These are phyloP conservation scores for Scaptomyza montana DNA, from an alignment of 1,140 invertebrate species.

Conservation along the genomic window DNA sequence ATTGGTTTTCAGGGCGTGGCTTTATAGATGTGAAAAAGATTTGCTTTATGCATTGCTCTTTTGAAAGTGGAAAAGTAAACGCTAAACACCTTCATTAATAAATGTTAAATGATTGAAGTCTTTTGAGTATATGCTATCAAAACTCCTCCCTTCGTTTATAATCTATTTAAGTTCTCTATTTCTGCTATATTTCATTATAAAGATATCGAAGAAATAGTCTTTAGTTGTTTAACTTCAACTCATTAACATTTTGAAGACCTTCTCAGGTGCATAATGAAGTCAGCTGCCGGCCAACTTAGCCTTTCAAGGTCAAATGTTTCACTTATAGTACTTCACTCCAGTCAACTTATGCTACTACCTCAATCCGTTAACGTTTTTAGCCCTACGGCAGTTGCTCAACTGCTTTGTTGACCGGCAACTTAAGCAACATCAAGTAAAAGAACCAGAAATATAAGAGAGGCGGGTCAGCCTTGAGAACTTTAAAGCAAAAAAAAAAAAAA, in stretches of 20 bases:
- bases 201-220: background rate
- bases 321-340: conserved; percentile 25
- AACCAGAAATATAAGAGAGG: conserved; percentile 6
- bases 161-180: background rate
- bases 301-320: conserved; percentile 33
- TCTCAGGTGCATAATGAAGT: conserved; percentile 7
- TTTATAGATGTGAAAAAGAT: background rate
- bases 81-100: background rate
- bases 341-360: conserved; percentile 11
- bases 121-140: background rate
- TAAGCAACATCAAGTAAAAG: background rate
- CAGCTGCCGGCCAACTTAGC: conserved; percentile 6
- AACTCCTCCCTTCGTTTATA: background rate
- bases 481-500: conserved; percentile 20
- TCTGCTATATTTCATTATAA: too few species aligned
- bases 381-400: conserved; percentile 37
- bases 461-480: conserved; percentile 41
- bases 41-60: conserved; percentile 1
- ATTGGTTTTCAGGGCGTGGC: conserved; percentile 19
- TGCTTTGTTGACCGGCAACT: conserved; percentile 24
- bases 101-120: background rate
- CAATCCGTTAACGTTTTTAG: background rate
- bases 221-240: background rate
- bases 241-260: conserved; percentile 7
- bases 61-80: background rate